These are phyloP conservation scores for Prunella fulvescens DNA, from an alignment of 2,113 vertebrate genomes.

Conservation along the genomic window DNA sequence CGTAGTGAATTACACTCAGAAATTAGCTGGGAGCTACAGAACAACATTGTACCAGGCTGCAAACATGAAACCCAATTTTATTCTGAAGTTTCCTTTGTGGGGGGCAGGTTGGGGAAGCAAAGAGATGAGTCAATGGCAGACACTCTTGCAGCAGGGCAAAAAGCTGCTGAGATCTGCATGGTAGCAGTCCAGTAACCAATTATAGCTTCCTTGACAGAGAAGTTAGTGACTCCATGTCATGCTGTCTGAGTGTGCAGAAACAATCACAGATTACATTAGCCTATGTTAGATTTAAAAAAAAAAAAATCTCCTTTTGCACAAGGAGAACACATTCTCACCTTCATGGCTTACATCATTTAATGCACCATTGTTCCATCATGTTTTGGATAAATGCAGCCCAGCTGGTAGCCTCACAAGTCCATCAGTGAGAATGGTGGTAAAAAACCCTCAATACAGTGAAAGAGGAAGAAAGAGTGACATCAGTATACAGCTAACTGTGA, in stretches of 20 bases:
- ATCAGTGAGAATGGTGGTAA: neutral
- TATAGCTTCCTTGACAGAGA: neutral
- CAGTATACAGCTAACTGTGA: neutral
- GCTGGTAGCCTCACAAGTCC: neutral
- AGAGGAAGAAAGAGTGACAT: neutral
- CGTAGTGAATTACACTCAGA: neutral
- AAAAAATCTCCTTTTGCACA: neutral
- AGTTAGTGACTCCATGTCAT: neutral
- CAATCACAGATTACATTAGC: neutral
- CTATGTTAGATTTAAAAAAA: neutral
- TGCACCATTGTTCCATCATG: neutral
- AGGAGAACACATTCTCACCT: neutral
- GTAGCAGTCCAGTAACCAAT: neutral
- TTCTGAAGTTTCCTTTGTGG: neutral
- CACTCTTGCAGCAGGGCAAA: neutral
- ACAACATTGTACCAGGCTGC: neutral
- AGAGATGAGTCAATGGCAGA: neutral
- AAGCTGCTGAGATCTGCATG: neutral
- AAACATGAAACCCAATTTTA: neutral
- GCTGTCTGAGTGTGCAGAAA: neutral
- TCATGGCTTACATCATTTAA: neutral
- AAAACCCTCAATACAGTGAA: neutral
- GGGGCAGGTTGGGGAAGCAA: neutral
- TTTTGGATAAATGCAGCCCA: neutral
- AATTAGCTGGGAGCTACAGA: neutral